Conservation (phyloP, 1,140 invertebrate genomes). For the Atta colombica region DNA sequence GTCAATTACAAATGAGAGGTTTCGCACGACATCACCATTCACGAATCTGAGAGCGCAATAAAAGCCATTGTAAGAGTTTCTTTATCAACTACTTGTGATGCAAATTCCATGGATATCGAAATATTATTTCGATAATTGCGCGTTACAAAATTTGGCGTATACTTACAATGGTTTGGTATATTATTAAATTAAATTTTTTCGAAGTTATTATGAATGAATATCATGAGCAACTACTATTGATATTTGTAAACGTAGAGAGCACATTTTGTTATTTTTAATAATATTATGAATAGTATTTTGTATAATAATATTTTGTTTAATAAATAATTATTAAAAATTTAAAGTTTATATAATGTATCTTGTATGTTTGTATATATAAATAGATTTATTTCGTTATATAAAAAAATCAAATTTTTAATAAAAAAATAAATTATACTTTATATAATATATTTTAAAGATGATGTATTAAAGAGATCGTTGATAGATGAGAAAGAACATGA, state of each 20-base stretch:
- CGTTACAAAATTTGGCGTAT: not conserved
- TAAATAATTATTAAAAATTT: not conserved
- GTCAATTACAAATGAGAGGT: constrained; percentile 61
- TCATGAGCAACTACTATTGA: not conserved
- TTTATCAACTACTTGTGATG: not conserved
- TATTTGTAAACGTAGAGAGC: not conserved
- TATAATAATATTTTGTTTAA: no score
- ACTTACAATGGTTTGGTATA: no score
- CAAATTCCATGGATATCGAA: not conserved
- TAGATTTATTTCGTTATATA: not conserved
- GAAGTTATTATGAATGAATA: not conserved
- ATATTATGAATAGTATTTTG: not conserved
- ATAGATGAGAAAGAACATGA: not conserved
- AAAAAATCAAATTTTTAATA: not conserved
- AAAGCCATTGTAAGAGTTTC: constrained; percentile 16
- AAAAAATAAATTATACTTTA: not conserved
- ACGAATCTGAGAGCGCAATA: constrained; percentile 30
- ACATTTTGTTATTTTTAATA: not conserved
- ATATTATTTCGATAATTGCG: not conserved
- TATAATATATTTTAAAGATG: not conserved
- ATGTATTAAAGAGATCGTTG: not conserved
- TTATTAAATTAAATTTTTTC: not conserved
- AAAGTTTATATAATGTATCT: not conserved
- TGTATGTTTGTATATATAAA: not conserved
- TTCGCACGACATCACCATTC: constrained; percentile 48